phyloP scores from a whole-genome alignment of 1,140 invertebrate genomes.

The Lanistes nyassanus region DNA sequence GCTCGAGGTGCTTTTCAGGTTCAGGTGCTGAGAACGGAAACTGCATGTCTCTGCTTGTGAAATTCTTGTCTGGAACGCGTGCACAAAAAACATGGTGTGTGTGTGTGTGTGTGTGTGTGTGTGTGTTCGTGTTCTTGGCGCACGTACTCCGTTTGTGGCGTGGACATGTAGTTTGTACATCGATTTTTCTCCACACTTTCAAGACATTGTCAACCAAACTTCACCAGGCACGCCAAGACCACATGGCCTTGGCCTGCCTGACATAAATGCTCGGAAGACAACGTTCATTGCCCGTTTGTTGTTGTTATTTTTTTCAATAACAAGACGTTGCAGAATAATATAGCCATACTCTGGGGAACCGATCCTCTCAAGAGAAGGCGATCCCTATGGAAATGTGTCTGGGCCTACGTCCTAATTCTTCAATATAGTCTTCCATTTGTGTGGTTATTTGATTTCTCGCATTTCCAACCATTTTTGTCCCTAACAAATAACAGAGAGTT shows the following conservation, averaged over 20 bases:
- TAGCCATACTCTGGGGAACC: neutral
- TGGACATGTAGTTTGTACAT: neutral
- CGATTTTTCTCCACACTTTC: neutral
- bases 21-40: neutral
- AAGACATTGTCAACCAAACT: neutral
- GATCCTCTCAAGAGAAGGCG: no score
- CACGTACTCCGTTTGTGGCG: neutral
- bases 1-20: neutral
- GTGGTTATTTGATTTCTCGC: no score
- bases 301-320: neutral
- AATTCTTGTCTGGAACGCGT: neutral
- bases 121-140: neutral
- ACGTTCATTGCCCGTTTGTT: neutral
- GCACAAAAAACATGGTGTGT: neutral
- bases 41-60: neutral
- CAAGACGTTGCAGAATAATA: neutral
- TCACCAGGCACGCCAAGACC: neutral
- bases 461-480: no score
- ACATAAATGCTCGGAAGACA: neutral
- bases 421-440: no score
- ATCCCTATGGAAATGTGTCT: no score
- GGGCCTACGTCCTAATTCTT: no score
- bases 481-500: no score
- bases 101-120: conserved; percentile 8
- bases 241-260: neutral